Evolutionary conservation across 2,888 invertebrate genomes (phyloP).

Genomic region (Ennomos quercinarius): DNA sequence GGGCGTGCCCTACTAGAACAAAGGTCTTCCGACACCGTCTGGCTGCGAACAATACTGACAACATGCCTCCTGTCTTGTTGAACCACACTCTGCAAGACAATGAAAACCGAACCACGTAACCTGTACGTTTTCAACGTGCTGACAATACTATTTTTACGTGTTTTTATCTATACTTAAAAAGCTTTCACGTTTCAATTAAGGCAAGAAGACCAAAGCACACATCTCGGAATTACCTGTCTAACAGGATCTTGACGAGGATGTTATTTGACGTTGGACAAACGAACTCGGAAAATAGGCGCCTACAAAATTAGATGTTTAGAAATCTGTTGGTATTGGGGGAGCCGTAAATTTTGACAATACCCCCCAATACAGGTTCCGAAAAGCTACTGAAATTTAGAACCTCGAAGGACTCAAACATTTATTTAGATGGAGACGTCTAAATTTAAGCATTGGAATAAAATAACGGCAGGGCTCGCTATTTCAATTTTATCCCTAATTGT

Average conservation of each 20-base stretch:
- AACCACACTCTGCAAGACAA: constrained; percentile 45
- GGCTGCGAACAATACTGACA: constrained; percentile 63
- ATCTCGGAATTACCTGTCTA: constrained; percentile 26
- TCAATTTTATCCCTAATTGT: constrained; percentile 58
- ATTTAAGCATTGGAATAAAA: constrained; percentile 61
- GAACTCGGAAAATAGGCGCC: constrained; percentile 16
- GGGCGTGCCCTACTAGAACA: constrained; percentile 67
- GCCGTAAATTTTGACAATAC: constrained; percentile 24
- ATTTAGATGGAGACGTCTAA: constrained; percentile 60
- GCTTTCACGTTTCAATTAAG: constrained; percentile 23
- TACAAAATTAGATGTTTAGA: constrained; percentile 6
- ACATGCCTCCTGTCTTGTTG: constrained; percentile 55
- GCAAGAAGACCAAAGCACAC: constrained; percentile 13
- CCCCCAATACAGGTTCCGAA: constrained; percentile 36
- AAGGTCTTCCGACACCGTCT: constrained; percentile 70
- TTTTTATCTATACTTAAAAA: constrained; percentile 1
- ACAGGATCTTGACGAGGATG: constrained; percentile 25
- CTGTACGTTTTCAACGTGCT: constrained; percentile 11
- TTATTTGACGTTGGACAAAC: constrained; percentile 29
- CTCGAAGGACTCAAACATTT: constrained; percentile 63
- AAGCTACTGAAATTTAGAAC: constrained; percentile 54
- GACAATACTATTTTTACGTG: background rate
- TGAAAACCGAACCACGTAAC: constrained; percentile 26
- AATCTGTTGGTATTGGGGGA: constrained; percentile 8
- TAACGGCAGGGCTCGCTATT: constrained; percentile 51